Conservation (phyloP, 2,113 vertebrate species). For the Calidris pugnax region DNA sequence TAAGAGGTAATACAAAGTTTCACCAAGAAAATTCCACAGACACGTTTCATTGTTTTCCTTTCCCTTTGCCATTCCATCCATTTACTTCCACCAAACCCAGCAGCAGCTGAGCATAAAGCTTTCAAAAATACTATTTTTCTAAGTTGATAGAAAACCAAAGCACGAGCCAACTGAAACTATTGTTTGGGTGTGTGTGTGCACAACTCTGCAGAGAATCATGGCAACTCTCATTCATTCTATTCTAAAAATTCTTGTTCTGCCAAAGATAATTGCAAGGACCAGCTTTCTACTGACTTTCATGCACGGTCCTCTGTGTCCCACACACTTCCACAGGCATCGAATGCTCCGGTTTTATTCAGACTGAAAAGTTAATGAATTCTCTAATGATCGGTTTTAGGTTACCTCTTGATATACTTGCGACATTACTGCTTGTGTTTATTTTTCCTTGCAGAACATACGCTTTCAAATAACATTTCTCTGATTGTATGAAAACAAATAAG, state of each 20-base stretch:
- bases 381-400: background rate
- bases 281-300: background rate
- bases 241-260: background rate
- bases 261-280: background rate
- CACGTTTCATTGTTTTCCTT: background rate
- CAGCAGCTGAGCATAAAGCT: background rate
- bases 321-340: background rate
- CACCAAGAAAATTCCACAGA: background rate
- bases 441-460: background rate
- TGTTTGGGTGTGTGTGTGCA: slow-evolving; percentile 32
- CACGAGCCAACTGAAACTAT: background rate
- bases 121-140: background rate
- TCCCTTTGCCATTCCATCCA: background rate
- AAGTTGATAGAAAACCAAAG: slow-evolving; percentile 12
- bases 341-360: background rate
- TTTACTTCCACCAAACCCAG: background rate
- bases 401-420: background rate
- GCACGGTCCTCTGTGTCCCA: background rate
- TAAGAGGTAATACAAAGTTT: background rate
- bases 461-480: background rate
- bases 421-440: background rate
- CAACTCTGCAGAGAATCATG: background rate
- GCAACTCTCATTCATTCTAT: background rate
- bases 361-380: slow-evolving; percentile 16
- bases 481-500: background rate